Base-by-base conservation (phyloP, 2,888 invertebrate genomes). In the Oxytorus armatus region DNA sequence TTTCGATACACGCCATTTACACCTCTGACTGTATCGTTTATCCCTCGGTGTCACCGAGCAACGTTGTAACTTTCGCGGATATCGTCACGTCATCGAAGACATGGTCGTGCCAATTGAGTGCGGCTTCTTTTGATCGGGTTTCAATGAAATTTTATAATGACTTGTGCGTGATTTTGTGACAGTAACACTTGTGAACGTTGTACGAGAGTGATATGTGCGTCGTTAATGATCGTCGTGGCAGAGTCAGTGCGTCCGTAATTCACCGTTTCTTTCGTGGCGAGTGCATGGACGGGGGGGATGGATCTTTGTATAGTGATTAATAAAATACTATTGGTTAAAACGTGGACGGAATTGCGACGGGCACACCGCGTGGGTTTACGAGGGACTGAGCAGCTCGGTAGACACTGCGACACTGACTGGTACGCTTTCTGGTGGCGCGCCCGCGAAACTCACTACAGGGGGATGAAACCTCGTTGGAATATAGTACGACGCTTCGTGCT, bases 371-470 rank as follows among this genome's bases (percentile, higher is more conserved):
- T 83, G 86, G 86, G 85, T 85, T 85, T 86, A 84, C 86, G 85
- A 84, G 83, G n/a, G 85, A 84, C 85, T 86, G 85, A 84, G 82
- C 86, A 82, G 85, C 84, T 86, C 88, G 86, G 85, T 86, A 83
- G 81, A 88, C 86, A 90, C 89, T 90, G 90, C 90, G 89, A 89
- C 89, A 89, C 86, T 88, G 85, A 88, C 85, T 84, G 76, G 65
- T 72, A 88, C 90, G 89, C 90, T 88, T 85, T 81, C 89, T 88
- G 80, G 84, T 85, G 90, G 86, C 83, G 78, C 74, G 75, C 75
- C 51, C 57, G 42, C 68, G 82, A 85, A 79, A 86, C 66, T 76
- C 61, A 5, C 53, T 21, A 73, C 51, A 51, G 49, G 69, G 69
- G 73, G 44, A 59, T 73, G 73, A 68, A 77, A 68, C 61, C 73